These are phyloP conservation scores for Xestia ashworthii DNA, from an alignment of 2,888 invertebrate species.

Conservation along the genomic window DNA sequence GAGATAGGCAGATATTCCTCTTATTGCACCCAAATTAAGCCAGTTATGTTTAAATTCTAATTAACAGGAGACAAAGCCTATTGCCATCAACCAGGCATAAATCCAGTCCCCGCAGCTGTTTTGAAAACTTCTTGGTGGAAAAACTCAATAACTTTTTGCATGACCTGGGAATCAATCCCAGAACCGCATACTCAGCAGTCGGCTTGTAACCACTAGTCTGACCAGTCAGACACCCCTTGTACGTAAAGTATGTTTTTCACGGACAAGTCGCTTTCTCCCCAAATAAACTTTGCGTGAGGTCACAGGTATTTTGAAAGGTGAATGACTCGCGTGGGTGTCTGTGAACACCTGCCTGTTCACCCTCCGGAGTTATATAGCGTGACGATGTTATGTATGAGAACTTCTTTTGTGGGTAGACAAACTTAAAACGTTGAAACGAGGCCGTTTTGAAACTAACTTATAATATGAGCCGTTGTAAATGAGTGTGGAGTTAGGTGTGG, in stretches of 20 bases:
- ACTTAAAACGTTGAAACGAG: constrained; percentile 10
- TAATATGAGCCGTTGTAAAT: not conserved
- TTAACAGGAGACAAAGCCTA: not conserved
- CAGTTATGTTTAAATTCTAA: not conserved
- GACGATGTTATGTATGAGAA: constrained; percentile 30
- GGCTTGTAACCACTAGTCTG: not conserved
- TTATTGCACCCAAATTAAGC: not conserved
- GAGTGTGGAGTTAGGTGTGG: not conserved
- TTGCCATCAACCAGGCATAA: not conserved
- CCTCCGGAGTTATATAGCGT: constrained; percentile 24
- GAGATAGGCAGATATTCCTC: not conserved
- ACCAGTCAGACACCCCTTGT: not conserved
- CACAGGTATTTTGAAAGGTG: constrained; percentile 26
- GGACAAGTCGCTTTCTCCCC: not conserved
- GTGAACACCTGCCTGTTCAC: constrained; percentile 31
- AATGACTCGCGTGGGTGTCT: constrained; percentile 23
- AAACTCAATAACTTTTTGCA: not conserved
- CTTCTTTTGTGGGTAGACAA: constrained; percentile 5
- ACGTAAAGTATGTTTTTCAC: constrained; percentile 3
- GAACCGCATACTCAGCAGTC: not conserved
- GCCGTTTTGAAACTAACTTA: constrained; percentile 1
- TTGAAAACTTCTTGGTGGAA: not conserved
- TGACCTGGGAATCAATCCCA: not conserved
- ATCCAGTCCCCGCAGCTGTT: not conserved
- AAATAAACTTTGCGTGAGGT: constrained; percentile 23